These are phyloP conservation scores for Pseudocheirus occidentalis DNA, from an alignment of 2,797 vertebrate species.

Conservation along the genomic window DNA sequence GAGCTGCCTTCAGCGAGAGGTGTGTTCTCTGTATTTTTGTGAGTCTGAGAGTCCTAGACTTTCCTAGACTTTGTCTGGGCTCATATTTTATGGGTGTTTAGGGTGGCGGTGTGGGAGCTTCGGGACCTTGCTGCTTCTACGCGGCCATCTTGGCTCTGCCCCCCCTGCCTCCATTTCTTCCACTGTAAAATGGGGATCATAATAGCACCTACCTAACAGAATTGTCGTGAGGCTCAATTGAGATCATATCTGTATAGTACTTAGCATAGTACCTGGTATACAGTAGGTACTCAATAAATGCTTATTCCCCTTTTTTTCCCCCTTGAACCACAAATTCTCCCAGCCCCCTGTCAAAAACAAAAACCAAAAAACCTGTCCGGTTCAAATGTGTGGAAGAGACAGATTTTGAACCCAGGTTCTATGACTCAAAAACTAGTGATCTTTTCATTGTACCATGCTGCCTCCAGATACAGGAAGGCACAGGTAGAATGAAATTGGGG, in stretches of 20 bases:
- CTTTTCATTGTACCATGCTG: background rate
- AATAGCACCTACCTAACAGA: background rate
- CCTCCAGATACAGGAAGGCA: constrained; percentile 10
- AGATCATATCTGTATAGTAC: background rate
- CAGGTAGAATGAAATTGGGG: constrained; percentile 60
- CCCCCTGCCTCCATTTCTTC: background rate
- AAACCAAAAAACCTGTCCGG: background rate
- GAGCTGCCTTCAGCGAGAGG: no score
- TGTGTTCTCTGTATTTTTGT: no score
- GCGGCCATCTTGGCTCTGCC: no score
- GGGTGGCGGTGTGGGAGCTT: no score
- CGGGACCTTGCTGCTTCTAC: no score
- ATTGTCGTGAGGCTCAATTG: background rate
- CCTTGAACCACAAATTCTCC: background rate
- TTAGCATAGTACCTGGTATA: background rate
- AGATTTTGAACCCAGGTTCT: background rate
- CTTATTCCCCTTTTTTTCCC: background rate
- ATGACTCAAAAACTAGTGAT: background rate
- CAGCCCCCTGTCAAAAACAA: background rate
- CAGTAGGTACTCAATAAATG: background rate
- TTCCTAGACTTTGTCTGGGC: no score
- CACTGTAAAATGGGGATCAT: background rate
- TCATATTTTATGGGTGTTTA: no score
- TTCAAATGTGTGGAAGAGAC: background rate
- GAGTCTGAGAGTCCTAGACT: no score